Evolutionary conservation across 1,140 invertebrate species (phyloP).

Genomic region (Diploscapter pachys): DNA sequence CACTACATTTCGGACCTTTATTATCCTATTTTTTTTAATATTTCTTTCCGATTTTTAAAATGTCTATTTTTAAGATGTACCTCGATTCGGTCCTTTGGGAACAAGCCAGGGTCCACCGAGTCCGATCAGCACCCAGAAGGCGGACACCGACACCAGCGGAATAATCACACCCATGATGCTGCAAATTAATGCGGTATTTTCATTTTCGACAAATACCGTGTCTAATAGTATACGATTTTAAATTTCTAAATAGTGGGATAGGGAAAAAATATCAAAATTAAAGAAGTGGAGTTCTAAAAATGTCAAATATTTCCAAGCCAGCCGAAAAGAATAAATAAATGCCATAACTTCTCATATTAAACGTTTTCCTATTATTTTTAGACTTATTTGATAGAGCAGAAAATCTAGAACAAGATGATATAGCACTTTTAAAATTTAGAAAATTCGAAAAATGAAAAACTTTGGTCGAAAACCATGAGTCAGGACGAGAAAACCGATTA

Average conservation of each 20-base stretch:
- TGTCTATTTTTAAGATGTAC: constrained; percentile 21
- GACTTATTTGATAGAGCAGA: no score
- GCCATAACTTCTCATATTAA: no score
- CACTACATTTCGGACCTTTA: no score
- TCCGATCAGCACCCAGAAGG: constrained; percentile 52
- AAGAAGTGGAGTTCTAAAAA: no score
- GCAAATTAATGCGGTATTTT: background rate
- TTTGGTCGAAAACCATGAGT: no score
- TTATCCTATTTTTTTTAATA: background rate
- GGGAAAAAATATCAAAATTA: constrained; percentile 16
- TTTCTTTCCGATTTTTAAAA: background rate
- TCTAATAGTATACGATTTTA: background rate
- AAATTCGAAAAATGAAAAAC: no score
- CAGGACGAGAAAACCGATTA: no score
- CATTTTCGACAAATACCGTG: background rate
- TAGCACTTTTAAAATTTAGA: no score
- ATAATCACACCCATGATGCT: constrained; percentile 50
- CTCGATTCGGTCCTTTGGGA: constrained; percentile 54
- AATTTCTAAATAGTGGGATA: constrained; percentile 5
- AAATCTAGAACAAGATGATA: no score
- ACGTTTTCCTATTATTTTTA: no score
- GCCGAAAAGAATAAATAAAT: no score
- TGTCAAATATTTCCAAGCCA: no score
- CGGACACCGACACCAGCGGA: constrained; percentile 52
- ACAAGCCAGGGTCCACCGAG: constrained; percentile 54